phyloP scores from a whole-genome alignment of 2,113 vertebrate genomes.

The Eublepharis macularius region DNA sequence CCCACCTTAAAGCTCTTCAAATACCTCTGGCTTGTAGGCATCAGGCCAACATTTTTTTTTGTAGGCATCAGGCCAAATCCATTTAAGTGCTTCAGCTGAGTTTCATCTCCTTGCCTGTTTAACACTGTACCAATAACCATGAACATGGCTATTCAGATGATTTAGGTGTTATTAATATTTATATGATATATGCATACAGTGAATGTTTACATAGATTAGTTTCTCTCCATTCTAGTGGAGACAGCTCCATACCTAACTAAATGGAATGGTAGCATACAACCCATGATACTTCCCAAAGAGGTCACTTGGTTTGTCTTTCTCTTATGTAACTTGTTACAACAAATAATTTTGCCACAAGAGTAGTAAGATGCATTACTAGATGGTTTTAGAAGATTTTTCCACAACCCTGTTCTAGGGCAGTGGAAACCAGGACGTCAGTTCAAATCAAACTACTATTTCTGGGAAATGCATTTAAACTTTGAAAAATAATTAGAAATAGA shows the following conservation, averaged over 20 bases:
- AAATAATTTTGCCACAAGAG: constrained; percentile 1
- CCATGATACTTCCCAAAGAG: neutral
- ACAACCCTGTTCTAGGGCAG: neutral
- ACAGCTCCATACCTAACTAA: too few species aligned
- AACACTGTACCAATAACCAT: neutral
- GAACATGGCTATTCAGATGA: neutral
- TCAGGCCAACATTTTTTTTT: too few species aligned
- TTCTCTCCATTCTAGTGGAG: neutral
- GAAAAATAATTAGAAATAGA: neutral
- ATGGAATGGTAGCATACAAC: too few species aligned
- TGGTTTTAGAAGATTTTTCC: neutral
- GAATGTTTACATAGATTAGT: neutral
- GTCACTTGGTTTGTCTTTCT: neutral
- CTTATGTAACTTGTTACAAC: too few species aligned
- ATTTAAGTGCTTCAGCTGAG: too few species aligned
- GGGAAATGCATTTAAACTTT: constrained; percentile 10
- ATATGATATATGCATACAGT: neutral
- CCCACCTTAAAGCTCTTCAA: too few species aligned
- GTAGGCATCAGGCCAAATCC: too few species aligned
- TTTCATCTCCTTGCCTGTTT: too few species aligned
- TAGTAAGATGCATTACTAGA: neutral
- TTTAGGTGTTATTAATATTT: too few species aligned
- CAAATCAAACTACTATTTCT: neutral
- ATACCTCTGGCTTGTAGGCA: too few species aligned
- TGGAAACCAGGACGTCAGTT: constrained; percentile 2